A percentile compares a stretch with the other conserved stretches of the same genome.
Conservation (phyloP, 1,140 invertebrate species). For the Scaptomyza montana region DNA sequence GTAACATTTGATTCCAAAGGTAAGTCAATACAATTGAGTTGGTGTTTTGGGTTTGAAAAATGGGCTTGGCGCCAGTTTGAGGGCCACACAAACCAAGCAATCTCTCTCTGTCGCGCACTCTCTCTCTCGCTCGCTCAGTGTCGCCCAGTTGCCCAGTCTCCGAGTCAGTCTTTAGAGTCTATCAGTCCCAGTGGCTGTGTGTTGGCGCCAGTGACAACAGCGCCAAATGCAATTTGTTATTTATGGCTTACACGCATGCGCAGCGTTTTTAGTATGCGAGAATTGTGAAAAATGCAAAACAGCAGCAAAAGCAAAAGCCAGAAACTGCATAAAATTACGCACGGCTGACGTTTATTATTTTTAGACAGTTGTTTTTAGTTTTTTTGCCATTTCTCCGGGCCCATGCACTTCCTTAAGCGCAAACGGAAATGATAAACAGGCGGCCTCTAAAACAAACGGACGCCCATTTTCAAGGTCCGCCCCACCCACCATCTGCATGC, state of each 20-base stretch:
- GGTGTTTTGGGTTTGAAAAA: neutral
- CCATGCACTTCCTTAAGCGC: conserved; percentile 61
- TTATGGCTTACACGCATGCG: conserved; percentile 73
- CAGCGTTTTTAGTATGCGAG: conserved; percentile 61
- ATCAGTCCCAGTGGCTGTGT: neutral
- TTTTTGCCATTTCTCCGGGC: conserved; percentile 26
- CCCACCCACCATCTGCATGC: conserved; percentile 12
- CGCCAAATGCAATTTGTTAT: conserved; percentile 70
- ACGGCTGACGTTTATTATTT: conserved; percentile 40
- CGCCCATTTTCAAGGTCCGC: conserved; percentile 54
- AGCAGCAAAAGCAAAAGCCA: neutral
- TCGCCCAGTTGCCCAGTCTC: conserved; percentile 1
- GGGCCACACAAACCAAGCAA: neutral
- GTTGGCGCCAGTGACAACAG: conserved; percentile 50
- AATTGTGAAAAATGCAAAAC: conserved; percentile 38
- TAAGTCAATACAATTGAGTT: conserved; percentile 83
- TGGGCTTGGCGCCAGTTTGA: conserved; percentile 52
- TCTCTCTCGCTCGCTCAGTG: neutral
- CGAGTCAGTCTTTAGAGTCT: neutral
- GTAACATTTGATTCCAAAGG: conserved; percentile 90
- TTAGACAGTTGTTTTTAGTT: conserved; percentile 34
- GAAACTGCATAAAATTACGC: conserved; percentile 15
- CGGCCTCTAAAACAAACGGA: conserved; percentile 44
- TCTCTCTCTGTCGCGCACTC: neutral
- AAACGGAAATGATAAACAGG: conserved; percentile 72